These are phyloP conservation scores for Thunnus thynnus DNA, from an alignment of 2,113 vertebrate species.

Conservation along the genomic window DNA sequence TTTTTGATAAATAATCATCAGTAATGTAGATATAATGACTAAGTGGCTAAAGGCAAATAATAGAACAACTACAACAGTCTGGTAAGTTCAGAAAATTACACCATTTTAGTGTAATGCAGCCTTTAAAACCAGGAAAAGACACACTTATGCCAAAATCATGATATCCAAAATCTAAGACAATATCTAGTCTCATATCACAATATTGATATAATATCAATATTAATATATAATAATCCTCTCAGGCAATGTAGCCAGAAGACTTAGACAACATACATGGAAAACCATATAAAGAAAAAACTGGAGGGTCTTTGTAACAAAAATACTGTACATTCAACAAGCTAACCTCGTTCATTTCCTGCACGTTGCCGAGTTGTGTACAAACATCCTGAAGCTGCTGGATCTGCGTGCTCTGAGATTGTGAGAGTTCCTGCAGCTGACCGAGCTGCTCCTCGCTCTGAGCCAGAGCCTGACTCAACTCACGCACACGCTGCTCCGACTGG, in stretches of 20 bases:
- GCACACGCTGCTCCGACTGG: constrained; percentile 63
- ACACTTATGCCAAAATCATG: too few relatives aligned
- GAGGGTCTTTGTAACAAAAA: background rate
- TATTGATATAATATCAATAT: too few relatives aligned
- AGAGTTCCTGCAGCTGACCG: constrained; percentile 66
- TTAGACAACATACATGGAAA: too few relatives aligned
- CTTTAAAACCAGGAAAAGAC: too few relatives aligned
- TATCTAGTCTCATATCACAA: too few relatives aligned
- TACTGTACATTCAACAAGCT: background rate
- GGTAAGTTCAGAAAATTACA: too few relatives aligned
- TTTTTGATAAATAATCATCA: too few relatives aligned
- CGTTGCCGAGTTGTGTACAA: constrained; percentile 77
- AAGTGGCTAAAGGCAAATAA: too few relatives aligned
- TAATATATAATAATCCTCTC: background rate
- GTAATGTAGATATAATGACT: too few relatives aligned
- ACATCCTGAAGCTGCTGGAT: constrained; percentile 80
- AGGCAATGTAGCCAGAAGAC: background rate
- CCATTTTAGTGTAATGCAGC: too few relatives aligned
- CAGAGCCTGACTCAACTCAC: constrained; percentile 64
- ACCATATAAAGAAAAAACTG: background rate
- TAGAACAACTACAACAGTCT: too few relatives aligned
- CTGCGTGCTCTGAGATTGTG: constrained; percentile 70
- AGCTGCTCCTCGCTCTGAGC: constrained; percentile 68
- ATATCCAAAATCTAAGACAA: too few relatives aligned
- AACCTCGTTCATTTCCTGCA: constrained; percentile 89